These are phyloP conservation scores for Macrobrachium rosenbergii DNA, from an alignment of 1,140 invertebrate genomes.

Conservation along the genomic window DNA sequence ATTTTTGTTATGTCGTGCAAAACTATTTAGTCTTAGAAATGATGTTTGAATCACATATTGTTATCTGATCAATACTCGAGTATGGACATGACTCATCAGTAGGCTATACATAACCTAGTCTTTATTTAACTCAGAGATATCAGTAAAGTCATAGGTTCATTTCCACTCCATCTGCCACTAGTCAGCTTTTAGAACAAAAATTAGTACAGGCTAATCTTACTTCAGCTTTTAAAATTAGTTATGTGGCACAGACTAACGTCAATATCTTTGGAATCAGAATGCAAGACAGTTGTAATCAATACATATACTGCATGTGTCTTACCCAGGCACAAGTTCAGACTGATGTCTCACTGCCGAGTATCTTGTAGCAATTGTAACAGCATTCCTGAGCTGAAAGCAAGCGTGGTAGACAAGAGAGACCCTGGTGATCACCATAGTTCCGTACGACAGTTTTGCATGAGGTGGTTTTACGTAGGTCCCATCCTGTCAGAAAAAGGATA, in stretches of 20 bases:
- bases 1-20: neutral
- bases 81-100: too few relatives aligned
- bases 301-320: conserved; percentile 68
- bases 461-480: conserved; percentile 89
- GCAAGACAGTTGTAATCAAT: neutral
- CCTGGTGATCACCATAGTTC: conserved; percentile 94
- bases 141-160: too few relatives aligned
- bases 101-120: too few relatives aligned
- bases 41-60: too few relatives aligned
- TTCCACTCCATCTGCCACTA: too few relatives aligned
- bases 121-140: too few relatives aligned
- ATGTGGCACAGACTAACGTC: neutral
- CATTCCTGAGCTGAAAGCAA: conserved; percentile 80
- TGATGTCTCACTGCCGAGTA: conserved; percentile 93
- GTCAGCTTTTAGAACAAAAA: too few relatives aligned
- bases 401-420: conserved; percentile 83
- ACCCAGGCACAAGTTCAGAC: conserved; percentile 86
- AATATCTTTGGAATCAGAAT: too few relatives aligned
- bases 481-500: conserved; percentile 74
- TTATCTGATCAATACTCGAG: too few relatives aligned
- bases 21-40: neutral
- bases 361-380: conserved; percentile 86
- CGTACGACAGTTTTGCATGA: conserved; percentile 90
- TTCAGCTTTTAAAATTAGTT: too few relatives aligned
- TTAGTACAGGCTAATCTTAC: too few relatives aligned